Base-by-base conservation (phyloP, 2,113 vertebrate species). In the Dipodomys ordii region DNA sequence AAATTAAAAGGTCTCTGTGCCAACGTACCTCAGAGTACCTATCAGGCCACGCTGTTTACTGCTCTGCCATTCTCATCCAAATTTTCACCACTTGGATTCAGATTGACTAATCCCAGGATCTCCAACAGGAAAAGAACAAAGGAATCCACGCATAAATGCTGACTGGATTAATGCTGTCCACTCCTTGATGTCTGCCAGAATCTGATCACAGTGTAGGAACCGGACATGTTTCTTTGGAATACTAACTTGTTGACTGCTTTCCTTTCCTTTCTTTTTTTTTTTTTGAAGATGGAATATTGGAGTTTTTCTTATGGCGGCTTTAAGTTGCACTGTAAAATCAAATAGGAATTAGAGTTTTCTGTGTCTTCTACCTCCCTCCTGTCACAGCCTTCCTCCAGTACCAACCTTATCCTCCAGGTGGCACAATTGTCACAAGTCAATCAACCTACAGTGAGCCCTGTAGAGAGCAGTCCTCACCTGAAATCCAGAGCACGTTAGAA, bases 281-380 rank as follows among this genome's bases (percentile, higher is more conserved):
- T 39, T 39, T 39, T 39, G 4, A 39, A 6, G 39, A 39, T 39
- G 39, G 5, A 39, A 39, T 39, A 39, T 39, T 39, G 39, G 39
- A 39, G 39, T 39, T 49, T 67, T n/a, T 83, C 80, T 83, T 16
- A 35, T 23, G 71, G 6, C 15, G 35, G 9, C n/a, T 44, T 57
- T 72, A 32, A 16, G 0, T 22, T 49, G 92, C 44, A 82, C 12
- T 78, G 53, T 27, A 83, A 76, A 74, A 71, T 6, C 64, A 30
- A 67, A 1, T 20, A 2, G 11, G 19, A 76, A 83, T 5, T 78
- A 28, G 65, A 49, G 22, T 57, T 91, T 28, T n/a, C 6, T 10
- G 0, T 62, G 20, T 0, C 28, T 2, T 4, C 3, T 13, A 1
- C 4, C 7, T 4, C 12, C 23, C 62, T 12, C 62, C 62, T 23